Base-by-base conservation (phyloP, 2,113 vertebrate species). In the Chascanopsetta lugubris region DNA sequence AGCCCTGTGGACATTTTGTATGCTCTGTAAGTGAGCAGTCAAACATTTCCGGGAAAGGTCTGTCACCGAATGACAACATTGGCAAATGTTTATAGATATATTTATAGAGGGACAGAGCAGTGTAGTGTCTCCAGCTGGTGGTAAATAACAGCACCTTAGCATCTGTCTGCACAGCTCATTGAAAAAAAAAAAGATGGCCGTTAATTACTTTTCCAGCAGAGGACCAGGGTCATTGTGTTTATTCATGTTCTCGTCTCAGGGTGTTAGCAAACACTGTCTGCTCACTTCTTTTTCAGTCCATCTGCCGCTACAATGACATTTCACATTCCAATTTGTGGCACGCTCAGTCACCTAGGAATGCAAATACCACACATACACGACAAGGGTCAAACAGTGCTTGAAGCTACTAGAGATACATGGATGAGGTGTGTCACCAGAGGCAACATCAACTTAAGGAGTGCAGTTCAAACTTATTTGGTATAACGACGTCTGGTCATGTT, bases 141-240 rank as follows among this genome's bases (percentile, higher is more conserved):
- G 21, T 21, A 65, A 61, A 32, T 46, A 55, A 53, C 21, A 32
- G 50, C 25, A 46, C 20, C 62, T 57, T 40, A 32, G 71, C 4
- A 26, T 67, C 32, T 58, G 34, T 56, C 11, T 43, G 53, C 22
- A 0, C 11, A 34, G 43, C 27, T 50, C 1, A 0, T 43, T 40
- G n/a, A 57, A 15, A 4, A 5, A 8, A 11, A 15, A 57, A 15
- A 4, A 5, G 10, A 11, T n/a, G 25, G 53, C 18, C 1, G 1
- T 24, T 70, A 53, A 62, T 40, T 13, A n/a, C 1, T 18, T 2
- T 38, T 38, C 8, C 15, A 45, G 32, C 26, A n/a, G 10, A 58
- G 47, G n/a, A 30, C 45, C n/a, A 20, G 29, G 26, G 0, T 13
- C 47, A 22, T 46, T 61, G 54, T 64, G 30, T 72, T 60, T 57